Base-by-base conservation (phyloP, 1,140 invertebrate species). In the Drosophila busckii region DNA sequence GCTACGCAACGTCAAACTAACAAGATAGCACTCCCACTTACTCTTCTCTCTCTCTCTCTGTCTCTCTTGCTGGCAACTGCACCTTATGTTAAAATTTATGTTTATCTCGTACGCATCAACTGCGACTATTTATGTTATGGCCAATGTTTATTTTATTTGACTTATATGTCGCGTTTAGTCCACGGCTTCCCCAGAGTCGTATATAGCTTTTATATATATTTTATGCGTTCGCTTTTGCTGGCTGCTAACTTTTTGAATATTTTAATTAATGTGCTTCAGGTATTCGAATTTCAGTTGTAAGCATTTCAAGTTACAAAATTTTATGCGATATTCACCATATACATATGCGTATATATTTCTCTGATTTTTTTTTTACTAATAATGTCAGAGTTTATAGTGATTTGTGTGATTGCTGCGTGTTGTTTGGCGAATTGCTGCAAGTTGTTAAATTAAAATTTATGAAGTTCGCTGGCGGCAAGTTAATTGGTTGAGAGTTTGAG, bases 131-230 rank as follows among this genome's bases (percentile, higher is more conserved):
- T 78, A 78, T 78, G 73, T 68, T 78, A 80, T 63, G 68, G 68
- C 63, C 58, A 64, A 78, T 78, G 73, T 68, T 78, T 78, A 56
- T 80, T 78, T 78, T 64, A 73, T 78, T 78, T 80, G 73, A 78
- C 63, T 80, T 78, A 80, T 68, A 71, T 68, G 73, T 67, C 68
- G 60, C 70, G 26, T 50, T 64, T 46, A 59, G 48, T 48, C 34
- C 34, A 20, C 12, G 20, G 42, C 28, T 42, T 31, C 55, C 34
- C 25, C n/a, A n/a, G 32, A 22, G n/a, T 26, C 35, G 52, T 59
- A 44, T 55, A 49, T 22, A 68, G 64, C 28, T 70, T 65, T 65
- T 26, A 22, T 28, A 41, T 46, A 38, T 22, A 55, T 56, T 63
- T 70, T 49, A 70, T 64, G 60, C 29, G 4, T 54, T 12, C 19